Evolutionary conservation across 2,888 invertebrate genomes (phyloP).

Genomic region (Idaea biselata): DNA sequence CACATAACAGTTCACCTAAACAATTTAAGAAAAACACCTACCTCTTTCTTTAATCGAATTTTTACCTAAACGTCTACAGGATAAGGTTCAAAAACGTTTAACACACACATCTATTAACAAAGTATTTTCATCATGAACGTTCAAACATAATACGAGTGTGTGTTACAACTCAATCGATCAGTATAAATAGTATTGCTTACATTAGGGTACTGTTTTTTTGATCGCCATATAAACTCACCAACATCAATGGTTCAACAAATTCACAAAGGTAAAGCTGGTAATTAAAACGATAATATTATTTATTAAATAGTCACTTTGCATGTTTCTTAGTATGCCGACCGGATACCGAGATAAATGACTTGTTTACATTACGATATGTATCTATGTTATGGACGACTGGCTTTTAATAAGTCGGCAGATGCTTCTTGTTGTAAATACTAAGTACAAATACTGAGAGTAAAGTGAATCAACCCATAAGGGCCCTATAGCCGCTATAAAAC

Average conservation of each 20-base stretch:
- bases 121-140: conserved; percentile 41
- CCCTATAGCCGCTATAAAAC: too few relatives aligned
- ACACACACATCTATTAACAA: conserved; percentile 16
- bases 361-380: conserved; percentile 58
- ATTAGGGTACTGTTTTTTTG: conserved; percentile 2
- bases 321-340: conserved; percentile 55
- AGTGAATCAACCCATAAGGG: too few relatives aligned
- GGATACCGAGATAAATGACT: conserved; percentile 57
- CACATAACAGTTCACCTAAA: conserved; percentile 23
- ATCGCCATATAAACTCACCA: neutral
- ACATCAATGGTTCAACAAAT: neutral
- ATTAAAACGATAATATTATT: conserved; percentile 41
- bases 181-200: conserved; percentile 38
- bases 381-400: conserved; percentile 38
- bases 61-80: neutral
- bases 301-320: conserved; percentile 40
- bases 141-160: conserved; percentile 41
- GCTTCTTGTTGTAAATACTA: neutral
- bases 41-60: conserved; percentile 9
- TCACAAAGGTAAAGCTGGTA: conserved; percentile 21
- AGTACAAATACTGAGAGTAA: neutral
- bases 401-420: conserved; percentile 13
- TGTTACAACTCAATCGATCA: conserved; percentile 45
- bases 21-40: conserved; percentile 22
- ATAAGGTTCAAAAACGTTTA: conserved; percentile 18